A percentile compares a stretch with the other conserved stretches of the same genome.
phyloP scores from a whole-genome alignment of 2,797 vertebrate species.

The Phataginus tricuspis region DNA sequence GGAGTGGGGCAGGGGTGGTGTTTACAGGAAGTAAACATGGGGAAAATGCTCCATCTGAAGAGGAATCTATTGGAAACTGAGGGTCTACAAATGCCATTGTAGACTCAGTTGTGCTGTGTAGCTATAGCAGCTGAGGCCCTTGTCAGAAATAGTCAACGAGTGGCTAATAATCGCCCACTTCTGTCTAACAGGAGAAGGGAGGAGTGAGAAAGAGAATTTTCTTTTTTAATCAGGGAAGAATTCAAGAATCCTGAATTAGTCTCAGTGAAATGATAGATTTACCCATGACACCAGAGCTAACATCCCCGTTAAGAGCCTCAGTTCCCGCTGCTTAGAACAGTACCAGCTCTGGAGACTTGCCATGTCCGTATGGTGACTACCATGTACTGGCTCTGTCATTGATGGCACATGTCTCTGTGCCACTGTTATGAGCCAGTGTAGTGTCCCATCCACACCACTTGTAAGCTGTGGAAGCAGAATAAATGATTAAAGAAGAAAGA shows the following conservation, averaged over 20 bases:
- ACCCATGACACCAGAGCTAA: not conserved
- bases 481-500: not conserved
- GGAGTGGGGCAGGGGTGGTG: not conserved
- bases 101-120: conserved; percentile 75
- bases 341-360: not conserved
- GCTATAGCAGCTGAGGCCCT: conserved; percentile 71
- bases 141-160: conserved; percentile 73
- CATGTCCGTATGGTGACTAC: not conserved
- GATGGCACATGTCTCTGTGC: not conserved
- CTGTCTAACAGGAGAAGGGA: not conserved
- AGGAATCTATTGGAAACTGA: conserved; percentile 75
- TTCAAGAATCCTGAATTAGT: not conserved
- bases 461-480: not conserved
- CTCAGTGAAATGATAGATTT: conserved; percentile 17
- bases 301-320: not conserved
- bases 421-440: not conserved
- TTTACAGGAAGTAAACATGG: not conserved
- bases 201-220: not conserved
- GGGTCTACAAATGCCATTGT: conserved; percentile 73
- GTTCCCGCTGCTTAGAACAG: not conserved
- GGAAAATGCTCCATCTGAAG: conserved; percentile 74
- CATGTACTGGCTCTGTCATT: not conserved
- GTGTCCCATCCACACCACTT: not conserved
- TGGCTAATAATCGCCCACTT: conserved; percentile 31
- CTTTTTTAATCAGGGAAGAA: not conserved